Percentiles rank a stretch among this genome's conserved stretches.
These are phyloP conservation scores for Bubalus kerabau DNA, from an alignment of 2,113 vertebrate genomes.

Conservation along the genomic window DNA sequence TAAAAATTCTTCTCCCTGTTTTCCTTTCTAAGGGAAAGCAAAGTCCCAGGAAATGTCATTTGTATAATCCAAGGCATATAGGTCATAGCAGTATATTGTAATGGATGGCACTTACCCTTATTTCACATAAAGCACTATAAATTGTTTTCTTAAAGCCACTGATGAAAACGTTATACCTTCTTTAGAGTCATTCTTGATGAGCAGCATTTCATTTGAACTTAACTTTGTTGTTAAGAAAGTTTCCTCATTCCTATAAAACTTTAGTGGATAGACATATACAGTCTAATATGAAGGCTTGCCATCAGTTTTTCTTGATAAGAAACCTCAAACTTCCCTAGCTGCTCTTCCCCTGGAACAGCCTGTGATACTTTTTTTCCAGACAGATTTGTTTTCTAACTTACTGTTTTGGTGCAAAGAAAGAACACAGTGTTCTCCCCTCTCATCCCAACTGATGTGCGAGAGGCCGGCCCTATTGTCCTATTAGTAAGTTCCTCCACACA, in stretches of 20 bases:
- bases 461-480: not conserved
- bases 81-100: not conserved
- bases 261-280: not conserved
- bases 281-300: not conserved
- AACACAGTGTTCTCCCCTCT: not conserved
- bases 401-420: not conserved
- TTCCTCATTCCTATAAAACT: not conserved
- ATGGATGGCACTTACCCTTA: not conserved
- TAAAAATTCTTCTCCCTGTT: conserved; percentile 24
- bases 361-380: conserved; percentile 10
- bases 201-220: conserved; percentile 23
- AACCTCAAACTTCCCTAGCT: not conserved
- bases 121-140: not conserved
- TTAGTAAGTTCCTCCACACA: not conserved
- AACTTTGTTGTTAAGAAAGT: conserved; percentile 1
- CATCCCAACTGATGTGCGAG: not conserved
- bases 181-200: conserved; percentile 23
- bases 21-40: conserved; percentile 47
- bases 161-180: not conserved
- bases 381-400: not conserved
- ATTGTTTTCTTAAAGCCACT: not conserved
- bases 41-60: conserved; percentile 20
- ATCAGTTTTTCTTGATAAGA: not conserved
- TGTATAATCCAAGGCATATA: not conserved
- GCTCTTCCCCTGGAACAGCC: not conserved